A percentile compares a stretch with the other conserved stretches of the same genome.
phyloP scores from a whole-genome alignment of 1,140 invertebrate genomes.

The Drosophila serrata region DNA sequence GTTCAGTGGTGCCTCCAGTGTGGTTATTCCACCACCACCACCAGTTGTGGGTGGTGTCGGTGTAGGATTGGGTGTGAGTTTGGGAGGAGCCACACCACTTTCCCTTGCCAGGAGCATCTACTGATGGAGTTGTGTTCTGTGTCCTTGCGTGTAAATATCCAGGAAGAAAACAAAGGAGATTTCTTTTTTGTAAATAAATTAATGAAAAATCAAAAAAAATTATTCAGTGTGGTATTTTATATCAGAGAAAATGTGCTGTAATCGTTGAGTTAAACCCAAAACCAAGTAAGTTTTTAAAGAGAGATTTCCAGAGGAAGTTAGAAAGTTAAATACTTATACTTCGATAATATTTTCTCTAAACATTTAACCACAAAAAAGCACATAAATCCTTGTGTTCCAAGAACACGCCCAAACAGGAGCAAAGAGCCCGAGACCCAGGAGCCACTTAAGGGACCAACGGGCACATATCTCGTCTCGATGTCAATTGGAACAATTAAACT shows the following conservation, averaged over 20 bases:
- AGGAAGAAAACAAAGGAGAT: conserved; percentile 27
- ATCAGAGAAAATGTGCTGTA: too few species aligned
- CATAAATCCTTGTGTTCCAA: conserved; percentile 51
- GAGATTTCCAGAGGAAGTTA: too few species aligned
- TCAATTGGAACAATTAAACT: conserved; percentile 83
- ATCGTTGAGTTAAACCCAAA: too few species aligned
- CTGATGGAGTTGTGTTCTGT: conserved; percentile 29
- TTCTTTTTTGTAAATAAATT: conserved; percentile 74
- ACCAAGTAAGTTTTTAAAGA: not conserved
- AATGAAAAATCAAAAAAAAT: conserved; percentile 30
- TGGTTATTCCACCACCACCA: not conserved
- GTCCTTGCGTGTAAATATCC: conserved; percentile 32
- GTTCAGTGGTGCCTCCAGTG: conserved; percentile 57
- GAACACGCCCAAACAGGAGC: conserved; percentile 53
- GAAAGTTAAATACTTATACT: not conserved
- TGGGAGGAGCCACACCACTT: conserved; percentile 36
- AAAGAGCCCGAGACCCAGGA: conserved; percentile 33
- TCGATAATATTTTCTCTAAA: not conserved
- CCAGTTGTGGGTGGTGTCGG: conserved; percentile 23
- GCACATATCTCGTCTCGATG: conserved; percentile 58
- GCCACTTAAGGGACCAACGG: conserved; percentile 48
- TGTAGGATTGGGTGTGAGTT: conserved; percentile 41
- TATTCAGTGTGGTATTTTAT: not conserved
- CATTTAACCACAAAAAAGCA: conserved; percentile 32
- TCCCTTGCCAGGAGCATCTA: conserved; percentile 74